These are phyloP conservation scores for Poecilia latipinna DNA, from an alignment of 2,113 vertebrate species.

Conservation along the genomic window DNA sequence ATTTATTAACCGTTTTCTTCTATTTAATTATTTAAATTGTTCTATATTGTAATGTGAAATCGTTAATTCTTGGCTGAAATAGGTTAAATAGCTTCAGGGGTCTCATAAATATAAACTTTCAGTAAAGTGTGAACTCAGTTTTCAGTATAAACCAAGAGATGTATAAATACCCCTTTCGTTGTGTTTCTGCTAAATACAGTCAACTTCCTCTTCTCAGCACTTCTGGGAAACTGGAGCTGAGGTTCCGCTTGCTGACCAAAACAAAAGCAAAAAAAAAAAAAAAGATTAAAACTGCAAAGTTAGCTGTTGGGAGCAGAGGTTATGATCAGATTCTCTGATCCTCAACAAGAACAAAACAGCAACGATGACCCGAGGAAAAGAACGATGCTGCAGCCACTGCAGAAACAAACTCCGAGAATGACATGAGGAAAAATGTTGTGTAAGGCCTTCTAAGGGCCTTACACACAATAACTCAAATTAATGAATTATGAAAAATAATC, in stretches of 20 bases:
- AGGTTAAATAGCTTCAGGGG: background rate
- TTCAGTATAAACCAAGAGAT: constrained; percentile 24
- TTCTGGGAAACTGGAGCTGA: constrained; percentile 82
- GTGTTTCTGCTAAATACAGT: constrained; percentile 67
- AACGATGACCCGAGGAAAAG: background rate
- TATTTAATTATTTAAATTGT: background rate
- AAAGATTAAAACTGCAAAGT: constrained; percentile 26
- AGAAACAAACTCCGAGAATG: background rate
- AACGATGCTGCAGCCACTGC: background rate
- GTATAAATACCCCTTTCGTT: constrained; percentile 51
- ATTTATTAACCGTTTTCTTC: background rate
- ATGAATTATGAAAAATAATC: no score
- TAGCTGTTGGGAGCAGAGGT: constrained; percentile 21
- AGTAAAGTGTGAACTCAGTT: constrained; percentile 11
- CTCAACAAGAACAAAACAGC: background rate
- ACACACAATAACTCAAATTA: no score
- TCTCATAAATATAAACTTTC: constrained; percentile 3
- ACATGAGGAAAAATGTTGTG: background rate
- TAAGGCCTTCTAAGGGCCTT: background rate
- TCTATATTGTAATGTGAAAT: background rate
- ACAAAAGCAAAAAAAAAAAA: constrained; percentile 57
- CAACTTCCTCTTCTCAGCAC: constrained; percentile 82
- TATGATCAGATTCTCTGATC: constrained; percentile 23
- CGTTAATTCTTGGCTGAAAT: no score
- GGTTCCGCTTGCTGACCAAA: constrained; percentile 76